These are phyloP conservation scores for Sardinella longiceps DNA, from an alignment of 2,797 vertebrate species.

Conservation along the genomic window DNA sequence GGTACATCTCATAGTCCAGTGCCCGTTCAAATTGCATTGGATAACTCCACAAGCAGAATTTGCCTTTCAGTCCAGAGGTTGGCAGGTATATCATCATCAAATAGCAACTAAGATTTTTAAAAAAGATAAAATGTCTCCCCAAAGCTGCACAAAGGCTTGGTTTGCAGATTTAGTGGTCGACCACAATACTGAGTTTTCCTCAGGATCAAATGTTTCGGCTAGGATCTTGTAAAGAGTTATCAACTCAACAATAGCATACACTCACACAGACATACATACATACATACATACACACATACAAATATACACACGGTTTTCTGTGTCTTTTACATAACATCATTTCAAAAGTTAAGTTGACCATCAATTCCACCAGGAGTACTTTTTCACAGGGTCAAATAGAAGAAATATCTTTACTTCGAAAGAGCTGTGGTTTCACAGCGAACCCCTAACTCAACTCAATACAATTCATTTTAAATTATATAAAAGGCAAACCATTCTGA, in stretches of 20 bases:
- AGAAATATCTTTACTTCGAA: constrained; percentile 58
- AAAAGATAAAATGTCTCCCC: background rate
- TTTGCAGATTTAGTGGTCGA: background rate
- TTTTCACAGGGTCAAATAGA: constrained; percentile 61
- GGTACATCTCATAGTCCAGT: constrained; percentile 37
- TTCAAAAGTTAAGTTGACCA: background rate
- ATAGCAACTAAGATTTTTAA: background rate
- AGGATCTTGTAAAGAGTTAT: background rate
- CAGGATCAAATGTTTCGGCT: background rate
- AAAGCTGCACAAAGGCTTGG: background rate
- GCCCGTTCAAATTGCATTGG: background rate
- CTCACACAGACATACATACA: background rate
- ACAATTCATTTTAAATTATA: constrained; percentile 49
- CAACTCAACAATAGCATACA: background rate
- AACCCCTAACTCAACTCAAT: constrained; percentile 48
- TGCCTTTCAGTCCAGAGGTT: background rate
- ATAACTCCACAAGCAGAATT: background rate
- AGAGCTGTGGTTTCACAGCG: constrained; percentile 56
- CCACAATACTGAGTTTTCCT: background rate
- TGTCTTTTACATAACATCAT: background rate
- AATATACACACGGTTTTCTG: background rate
- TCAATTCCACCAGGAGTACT: constrained; percentile 38
- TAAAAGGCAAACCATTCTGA: constrained; percentile 66
- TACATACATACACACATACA: background rate
- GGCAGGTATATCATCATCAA: background rate